These are phyloP conservation scores for Hylaeus volcanicus DNA, from an alignment of 1,140 invertebrate genomes.

Conservation along the genomic window DNA sequence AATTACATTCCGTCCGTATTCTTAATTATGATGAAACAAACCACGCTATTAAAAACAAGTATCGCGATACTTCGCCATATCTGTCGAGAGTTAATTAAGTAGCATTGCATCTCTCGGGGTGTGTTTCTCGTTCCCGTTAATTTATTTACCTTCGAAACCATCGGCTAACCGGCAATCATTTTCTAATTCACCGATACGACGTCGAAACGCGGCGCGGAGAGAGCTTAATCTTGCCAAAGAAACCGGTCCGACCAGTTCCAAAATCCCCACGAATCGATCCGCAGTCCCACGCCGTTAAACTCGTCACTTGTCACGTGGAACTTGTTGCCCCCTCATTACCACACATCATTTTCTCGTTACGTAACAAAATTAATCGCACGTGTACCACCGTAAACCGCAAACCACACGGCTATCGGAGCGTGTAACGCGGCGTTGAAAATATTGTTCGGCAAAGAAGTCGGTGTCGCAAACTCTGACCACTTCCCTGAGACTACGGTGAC, in stretches of 20 bases:
- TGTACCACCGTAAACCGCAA: constrained; percentile 29
- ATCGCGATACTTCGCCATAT: too few species aligned
- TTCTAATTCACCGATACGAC: too few species aligned
- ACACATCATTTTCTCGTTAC: constrained; percentile 62
- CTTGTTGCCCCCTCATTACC: neutral
- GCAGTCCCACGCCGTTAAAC: neutral
- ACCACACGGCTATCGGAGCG: constrained; percentile 68
- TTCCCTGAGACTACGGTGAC: neutral
- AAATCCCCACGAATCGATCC: neutral
- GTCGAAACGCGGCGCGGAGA: too few species aligned
- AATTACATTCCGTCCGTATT: too few species aligned
- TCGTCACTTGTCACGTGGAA: neutral
- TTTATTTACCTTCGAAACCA: too few species aligned
- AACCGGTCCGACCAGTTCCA: neutral
- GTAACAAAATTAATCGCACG: constrained; percentile 70
- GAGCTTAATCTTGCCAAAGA: too few species aligned
- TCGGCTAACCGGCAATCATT: too few species aligned
- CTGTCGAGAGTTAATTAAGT: too few species aligned
- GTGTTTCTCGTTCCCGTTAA: too few species aligned
- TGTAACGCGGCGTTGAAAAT: constrained; percentile 42
- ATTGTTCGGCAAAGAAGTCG: neutral
- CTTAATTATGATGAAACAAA: too few species aligned
- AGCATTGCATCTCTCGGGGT: too few species aligned
- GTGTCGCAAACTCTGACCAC: neutral
- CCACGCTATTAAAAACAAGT: too few species aligned